Percentiles rank a stretch among this genome's conserved stretches.
Conservation (phyloP, 2,113 vertebrate species). For the Neogobius melanostomus region DNA sequence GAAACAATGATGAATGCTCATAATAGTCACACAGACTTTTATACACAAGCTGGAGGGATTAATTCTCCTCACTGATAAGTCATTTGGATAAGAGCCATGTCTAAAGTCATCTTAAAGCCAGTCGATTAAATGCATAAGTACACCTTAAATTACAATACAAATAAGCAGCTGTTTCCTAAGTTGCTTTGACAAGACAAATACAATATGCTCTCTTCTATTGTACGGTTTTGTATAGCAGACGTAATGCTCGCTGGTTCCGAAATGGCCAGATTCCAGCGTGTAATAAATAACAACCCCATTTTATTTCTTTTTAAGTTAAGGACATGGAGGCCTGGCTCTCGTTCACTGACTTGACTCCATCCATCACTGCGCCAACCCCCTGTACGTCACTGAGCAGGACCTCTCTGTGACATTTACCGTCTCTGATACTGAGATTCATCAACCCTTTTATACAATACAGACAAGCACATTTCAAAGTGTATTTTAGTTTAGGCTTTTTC, state of each 20-base stretch:
- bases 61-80: conserved; percentile 46
- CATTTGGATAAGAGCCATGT: conserved; percentile 47
- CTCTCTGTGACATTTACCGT: conserved; percentile 25
- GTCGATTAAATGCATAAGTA: conserved; percentile 8
- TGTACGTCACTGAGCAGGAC: conserved; percentile 13
- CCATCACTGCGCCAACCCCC: conserved; percentile 12
- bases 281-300: conserved; percentile 29
- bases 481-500: not conserved
- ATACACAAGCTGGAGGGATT: not conserved
- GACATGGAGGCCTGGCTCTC: conserved; percentile 28
- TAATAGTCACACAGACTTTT: not conserved
- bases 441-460: not conserved
- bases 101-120: conserved; percentile 27
- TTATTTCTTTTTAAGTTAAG: conserved; percentile 42
- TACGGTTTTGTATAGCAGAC: not conserved
- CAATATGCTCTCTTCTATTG: not conserved
- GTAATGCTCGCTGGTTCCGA: not conserved
- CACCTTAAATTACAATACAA: conserved; percentile 23
- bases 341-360: conserved; percentile 24
- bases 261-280: conserved; percentile 14
- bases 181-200: conserved; percentile 11
- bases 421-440: conserved; percentile 1
- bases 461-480: not conserved
- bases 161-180: conserved; percentile 12
- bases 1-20: conserved; percentile 9